These are phyloP conservation scores for Patella pellucida DNA, from an alignment of 2,888 invertebrate genomes.

Conservation along the genomic window DNA sequence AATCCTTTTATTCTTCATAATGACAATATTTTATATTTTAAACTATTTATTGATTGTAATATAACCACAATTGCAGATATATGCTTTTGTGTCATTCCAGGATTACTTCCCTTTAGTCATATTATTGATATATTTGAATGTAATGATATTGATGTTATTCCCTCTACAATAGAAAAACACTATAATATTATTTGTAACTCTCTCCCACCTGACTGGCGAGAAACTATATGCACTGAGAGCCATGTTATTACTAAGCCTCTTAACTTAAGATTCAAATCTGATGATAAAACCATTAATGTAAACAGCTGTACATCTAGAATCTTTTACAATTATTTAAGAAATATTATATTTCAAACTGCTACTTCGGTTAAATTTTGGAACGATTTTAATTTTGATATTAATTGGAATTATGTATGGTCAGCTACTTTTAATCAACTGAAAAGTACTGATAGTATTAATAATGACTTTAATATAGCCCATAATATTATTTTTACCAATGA, in stretches of 20 bases:
- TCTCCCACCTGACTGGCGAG: background rate
- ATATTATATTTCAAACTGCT: background rate
- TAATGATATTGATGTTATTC: background rate
- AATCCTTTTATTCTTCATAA: background rate
- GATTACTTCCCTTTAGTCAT: background rate
- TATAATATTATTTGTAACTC: background rate
- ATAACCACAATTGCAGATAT: background rate
- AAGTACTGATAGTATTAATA: background rate
- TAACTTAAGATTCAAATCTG: background rate
- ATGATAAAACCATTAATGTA: background rate
- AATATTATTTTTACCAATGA: constrained; percentile 4
- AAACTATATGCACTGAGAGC: background rate
- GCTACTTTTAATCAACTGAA: background rate
- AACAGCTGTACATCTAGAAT: background rate
- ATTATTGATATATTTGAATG: background rate
- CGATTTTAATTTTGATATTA: background rate
- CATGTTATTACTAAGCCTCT: background rate
- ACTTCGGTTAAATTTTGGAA: background rate
- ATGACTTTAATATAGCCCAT: constrained; percentile 1
- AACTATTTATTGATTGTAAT: background rate
- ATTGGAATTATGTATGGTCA: background rate
- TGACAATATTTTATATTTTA: background rate
- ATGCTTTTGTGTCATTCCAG: background rate
- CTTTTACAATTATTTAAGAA: background rate
- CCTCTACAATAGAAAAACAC: background rate